Evolutionary conservation across 2,888 invertebrate genomes (phyloP).

Genomic region (Aethes cnicana): DNA sequence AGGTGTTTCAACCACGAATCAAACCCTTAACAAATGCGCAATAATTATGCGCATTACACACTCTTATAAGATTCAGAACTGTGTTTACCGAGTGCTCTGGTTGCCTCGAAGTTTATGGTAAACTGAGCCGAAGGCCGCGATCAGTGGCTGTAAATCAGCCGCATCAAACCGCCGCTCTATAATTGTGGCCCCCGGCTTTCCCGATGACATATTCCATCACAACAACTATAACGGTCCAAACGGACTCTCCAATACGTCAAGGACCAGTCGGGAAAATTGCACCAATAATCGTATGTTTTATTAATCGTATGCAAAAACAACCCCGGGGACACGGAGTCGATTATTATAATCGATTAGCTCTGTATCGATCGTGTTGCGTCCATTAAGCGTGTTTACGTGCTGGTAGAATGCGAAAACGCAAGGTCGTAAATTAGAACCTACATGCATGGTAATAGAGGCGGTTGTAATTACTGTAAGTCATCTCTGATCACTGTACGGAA

Average conservation of each 20-base stretch:
- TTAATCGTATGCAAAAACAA: conserved; percentile 72
- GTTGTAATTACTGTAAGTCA: conserved; percentile 26
- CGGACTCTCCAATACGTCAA: conserved; percentile 66
- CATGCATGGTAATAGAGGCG: conserved; percentile 25
- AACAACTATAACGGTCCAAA: conserved; percentile 46
- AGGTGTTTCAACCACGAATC: neutral
- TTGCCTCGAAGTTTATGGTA: conserved; percentile 57
- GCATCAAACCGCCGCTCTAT: conserved; percentile 52
- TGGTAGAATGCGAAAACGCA: conserved; percentile 19
- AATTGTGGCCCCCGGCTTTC: conserved; percentile 63
- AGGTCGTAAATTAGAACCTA: conserved; percentile 12
- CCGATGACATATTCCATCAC: conserved; percentile 77
- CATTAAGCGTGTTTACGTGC: conserved; percentile 56
- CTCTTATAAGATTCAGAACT: conserved; percentile 21
- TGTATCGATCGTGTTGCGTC: conserved; percentile 41
- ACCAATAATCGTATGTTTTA: conserved; percentile 60
- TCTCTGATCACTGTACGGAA: conserved; percentile 17
- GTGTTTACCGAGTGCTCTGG: conserved; percentile 47
- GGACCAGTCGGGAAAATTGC: conserved; percentile 73
- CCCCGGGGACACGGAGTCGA: conserved; percentile 65
- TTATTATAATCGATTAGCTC: conserved; percentile 65
- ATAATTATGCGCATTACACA: conserved; percentile 27
- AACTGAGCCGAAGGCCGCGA: conserved; percentile 55
- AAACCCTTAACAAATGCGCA: conserved; percentile 21
- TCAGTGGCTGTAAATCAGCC: conserved; percentile 67